Evolutionary conservation across 2,797 vertebrate genomes (phyloP), one percentile per base, ranked within the genome.

Genomic region (Propithecus perrieri): DNA sequence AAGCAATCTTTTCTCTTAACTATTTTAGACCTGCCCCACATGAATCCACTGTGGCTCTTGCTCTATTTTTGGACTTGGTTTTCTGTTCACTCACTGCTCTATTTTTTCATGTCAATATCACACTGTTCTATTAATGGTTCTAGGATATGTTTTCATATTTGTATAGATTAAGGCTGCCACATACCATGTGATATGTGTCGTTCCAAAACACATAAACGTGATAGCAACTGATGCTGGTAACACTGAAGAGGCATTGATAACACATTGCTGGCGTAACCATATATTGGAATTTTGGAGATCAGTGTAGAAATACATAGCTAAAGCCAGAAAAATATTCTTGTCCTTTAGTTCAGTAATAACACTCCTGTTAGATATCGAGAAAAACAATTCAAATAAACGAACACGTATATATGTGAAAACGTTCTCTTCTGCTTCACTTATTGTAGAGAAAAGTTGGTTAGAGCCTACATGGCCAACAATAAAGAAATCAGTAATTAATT

Each of bases 401-500:
- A 30, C 48, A 55, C 7, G 22, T 46, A 11, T 5, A 14, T 3
- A 11, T 46, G 24, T 74, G 41, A 63, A 59, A 53, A 57, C 10
- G 2, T 14, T n/a, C 4, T 63, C 48, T 24, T 3, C 22, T 12
- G 22, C 28, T 1, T 55, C 46, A 9, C 28, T 88, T 50, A 69
- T n/a, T 33, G 1, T 2, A 33, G 35, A 65, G 20, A 53, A 92
- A 93, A 72, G 20, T 30, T 1, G 22, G 17, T 12, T 33, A 63
- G n/a, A 59, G 11, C 2, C 57, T 57, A 30, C 14, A 17, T 17
- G 41, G 22, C 55, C 43, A 48, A 38, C 26, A n/a, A 48, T 22
- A 83, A 85, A 43, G 50, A 95, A 75, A 24, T 15, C 38, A 90
- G 8, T 43, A 63, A 57, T 57, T 86, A 41, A 74, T 38, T 50